A percentile compares a stretch with the other conserved stretches of the same genome.
phyloP scores from a whole-genome alignment of 2,888 invertebrate genomes.

The Rhagophthalmus giganteus region DNA sequence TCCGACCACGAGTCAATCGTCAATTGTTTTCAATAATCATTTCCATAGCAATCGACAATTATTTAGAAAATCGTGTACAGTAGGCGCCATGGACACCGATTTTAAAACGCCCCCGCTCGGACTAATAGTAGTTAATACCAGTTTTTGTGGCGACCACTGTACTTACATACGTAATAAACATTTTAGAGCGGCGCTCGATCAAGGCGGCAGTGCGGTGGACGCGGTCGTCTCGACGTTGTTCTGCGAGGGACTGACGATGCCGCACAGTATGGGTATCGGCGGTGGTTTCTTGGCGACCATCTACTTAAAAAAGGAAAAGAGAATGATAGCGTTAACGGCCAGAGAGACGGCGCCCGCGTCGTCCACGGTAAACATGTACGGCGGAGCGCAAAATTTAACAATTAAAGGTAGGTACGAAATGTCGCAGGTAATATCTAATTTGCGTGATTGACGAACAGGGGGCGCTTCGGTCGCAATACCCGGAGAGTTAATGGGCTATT shows the following conservation, averaged over 20 bases:
- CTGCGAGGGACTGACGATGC: constrained; percentile 9
- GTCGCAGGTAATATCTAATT: neutral
- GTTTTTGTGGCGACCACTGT: too few species aligned
- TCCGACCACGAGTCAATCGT: too few species aligned
- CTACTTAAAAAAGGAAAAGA: neutral
- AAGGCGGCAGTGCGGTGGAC: constrained; percentile 9
- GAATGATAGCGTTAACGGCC: constrained; percentile 2
- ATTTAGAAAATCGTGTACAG: too few species aligned
- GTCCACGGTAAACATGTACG: constrained; percentile 5
- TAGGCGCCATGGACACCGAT: too few species aligned
- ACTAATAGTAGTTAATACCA: too few species aligned
- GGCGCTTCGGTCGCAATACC: constrained; percentile 82
- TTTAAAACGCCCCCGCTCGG: too few species aligned
- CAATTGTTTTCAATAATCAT: too few species aligned
- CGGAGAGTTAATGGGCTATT: constrained; percentile 85
- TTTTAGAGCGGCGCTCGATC: constrained; percentile 2
- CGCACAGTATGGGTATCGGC: constrained; percentile 8
- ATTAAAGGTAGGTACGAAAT: constrained; percentile 5
- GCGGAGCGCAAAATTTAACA: neutral
- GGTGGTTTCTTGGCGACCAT: constrained; percentile 11
- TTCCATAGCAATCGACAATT: too few species aligned
- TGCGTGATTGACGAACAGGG: too few species aligned
- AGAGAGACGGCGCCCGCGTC: constrained; percentile 3
- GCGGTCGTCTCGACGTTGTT: constrained; percentile 7
- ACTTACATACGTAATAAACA: too few species aligned